phyloP scores from a whole-genome alignment of 1,140 invertebrate species.

The Drosophila pallidifrons region DNA sequence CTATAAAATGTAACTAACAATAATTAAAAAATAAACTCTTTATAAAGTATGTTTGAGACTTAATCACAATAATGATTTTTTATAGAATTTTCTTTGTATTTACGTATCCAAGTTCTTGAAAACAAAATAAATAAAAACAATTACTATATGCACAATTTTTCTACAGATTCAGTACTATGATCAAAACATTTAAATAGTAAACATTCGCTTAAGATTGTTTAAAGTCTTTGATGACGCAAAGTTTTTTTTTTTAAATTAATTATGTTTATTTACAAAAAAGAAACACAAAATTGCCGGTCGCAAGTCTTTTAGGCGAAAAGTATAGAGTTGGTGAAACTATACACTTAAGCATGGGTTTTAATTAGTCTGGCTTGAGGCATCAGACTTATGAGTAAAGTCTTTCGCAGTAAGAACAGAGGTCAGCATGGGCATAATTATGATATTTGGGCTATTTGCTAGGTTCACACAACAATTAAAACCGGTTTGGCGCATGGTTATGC shows the following conservation, averaged over 20 bases:
- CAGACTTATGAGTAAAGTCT: not conserved
- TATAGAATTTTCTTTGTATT: too few relatives aligned
- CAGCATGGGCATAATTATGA: constrained; percentile 25
- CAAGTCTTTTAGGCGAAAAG: not conserved
- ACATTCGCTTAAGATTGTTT: not conserved
- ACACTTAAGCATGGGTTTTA: constrained; percentile 3
- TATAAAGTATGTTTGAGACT: too few relatives aligned
- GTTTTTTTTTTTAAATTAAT: not conserved
- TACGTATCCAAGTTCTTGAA: too few relatives aligned
- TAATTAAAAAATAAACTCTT: too few relatives aligned
- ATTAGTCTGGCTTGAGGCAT: constrained; percentile 1
- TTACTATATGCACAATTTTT: too few relatives aligned
- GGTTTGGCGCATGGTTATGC: constrained; percentile 37
- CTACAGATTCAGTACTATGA: too few relatives aligned
- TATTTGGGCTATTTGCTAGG: constrained; percentile 29
- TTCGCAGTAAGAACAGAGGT: constrained; percentile 20
- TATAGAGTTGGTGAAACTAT: constrained; percentile 3
- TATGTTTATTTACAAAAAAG: not conserved
- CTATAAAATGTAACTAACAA: too few relatives aligned
- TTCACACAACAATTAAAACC: constrained; percentile 40
- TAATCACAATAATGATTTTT: too few relatives aligned
- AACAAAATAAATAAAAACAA: too few relatives aligned
- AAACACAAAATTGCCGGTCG: not conserved
- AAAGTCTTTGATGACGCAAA: not conserved
- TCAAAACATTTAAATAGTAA: not conserved